Percentiles rank a stretch among this genome's conserved stretches.
Evolutionary conservation across 2,113 vertebrate genomes (phyloP).

Genomic region (Eptatretus burgeri): DNA sequence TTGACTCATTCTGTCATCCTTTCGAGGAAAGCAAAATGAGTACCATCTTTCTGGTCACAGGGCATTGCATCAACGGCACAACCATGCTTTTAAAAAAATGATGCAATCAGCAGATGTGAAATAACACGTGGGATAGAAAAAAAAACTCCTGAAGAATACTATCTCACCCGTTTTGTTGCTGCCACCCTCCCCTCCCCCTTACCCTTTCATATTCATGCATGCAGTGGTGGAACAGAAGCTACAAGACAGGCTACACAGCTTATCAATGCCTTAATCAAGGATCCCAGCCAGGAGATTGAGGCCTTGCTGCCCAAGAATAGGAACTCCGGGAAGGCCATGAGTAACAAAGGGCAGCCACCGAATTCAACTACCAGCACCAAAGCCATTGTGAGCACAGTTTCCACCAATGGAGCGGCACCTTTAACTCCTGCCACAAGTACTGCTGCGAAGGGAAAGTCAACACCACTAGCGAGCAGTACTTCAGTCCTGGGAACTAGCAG

Average conservation of each 20-base stretch:
- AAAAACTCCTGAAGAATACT: too few species aligned
- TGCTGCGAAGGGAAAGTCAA: not conserved
- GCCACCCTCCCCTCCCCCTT: too few species aligned
- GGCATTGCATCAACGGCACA: too few species aligned
- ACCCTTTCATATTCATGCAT: slow-evolving; percentile 7
- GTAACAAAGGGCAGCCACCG: slow-evolving; percentile 16
- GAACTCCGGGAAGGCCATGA: slow-evolving; percentile 31
- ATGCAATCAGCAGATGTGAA: too few species aligned
- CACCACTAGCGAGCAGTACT: not conserved
- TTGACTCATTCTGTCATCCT: too few species aligned
- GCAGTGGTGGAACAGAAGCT: slow-evolving; percentile 4
- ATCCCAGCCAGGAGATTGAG: slow-evolving; percentile 3
- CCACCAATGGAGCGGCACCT: slow-evolving; percentile 18
- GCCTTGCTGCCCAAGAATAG: slow-evolving; percentile 5
- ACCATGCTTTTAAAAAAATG: too few species aligned
- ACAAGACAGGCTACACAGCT: slow-evolving; percentile 4
- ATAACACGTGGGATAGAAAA: too few species aligned
- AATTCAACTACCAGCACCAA: slow-evolving; percentile 48
- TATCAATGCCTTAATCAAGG: slow-evolving; percentile 4
- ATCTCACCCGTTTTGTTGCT: too few species aligned
- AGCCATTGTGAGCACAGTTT: slow-evolving; percentile 40
- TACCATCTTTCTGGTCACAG: too few species aligned
- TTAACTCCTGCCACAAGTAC: too few species aligned
- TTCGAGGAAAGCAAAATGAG: too few species aligned
- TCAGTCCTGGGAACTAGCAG: not conserved